Percentiles rank a stretch among this genome's conserved stretches.
phyloP scores from a whole-genome alignment of 2,797 vertebrate species.

The Brachyalestes nurse region DNA sequence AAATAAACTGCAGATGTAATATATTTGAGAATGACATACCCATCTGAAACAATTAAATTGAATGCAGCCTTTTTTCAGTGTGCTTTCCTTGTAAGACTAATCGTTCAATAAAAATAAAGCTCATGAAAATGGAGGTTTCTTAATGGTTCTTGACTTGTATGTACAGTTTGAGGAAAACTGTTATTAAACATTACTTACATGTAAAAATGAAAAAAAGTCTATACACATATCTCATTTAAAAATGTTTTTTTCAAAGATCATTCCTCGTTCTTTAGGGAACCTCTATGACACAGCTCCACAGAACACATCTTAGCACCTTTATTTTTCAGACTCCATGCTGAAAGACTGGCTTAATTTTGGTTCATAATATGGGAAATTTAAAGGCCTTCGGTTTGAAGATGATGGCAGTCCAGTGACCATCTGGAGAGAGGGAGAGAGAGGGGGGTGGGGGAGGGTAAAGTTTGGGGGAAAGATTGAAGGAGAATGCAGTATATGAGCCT shows the following conservation, averaged over 20 bases:
- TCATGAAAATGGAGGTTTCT: too few species aligned
- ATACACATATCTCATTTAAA: not conserved
- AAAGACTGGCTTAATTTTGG: slow-evolving; percentile 13
- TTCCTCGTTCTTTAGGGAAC: not conserved
- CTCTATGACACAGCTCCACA: not conserved
- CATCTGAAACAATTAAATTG: too few species aligned
- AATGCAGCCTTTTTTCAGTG: not conserved
- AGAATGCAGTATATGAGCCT: slow-evolving; percentile 63
- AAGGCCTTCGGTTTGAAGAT: slow-evolving; percentile 79
- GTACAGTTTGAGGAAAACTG: not conserved
- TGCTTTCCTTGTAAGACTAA: not conserved
- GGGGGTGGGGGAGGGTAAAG: slow-evolving; percentile 40
- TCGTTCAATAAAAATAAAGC: not conserved
- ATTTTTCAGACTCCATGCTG: not conserved
- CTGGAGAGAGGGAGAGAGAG: slow-evolving; percentile 65
- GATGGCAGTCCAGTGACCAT: slow-evolving; percentile 82
- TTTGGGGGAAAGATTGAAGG: slow-evolving; percentile 48
- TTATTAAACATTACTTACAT: too few species aligned
- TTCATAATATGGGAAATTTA: slow-evolving; percentile 69
- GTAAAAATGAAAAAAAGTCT: too few species aligned
- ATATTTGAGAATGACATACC: too few species aligned
- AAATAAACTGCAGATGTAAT: too few species aligned
- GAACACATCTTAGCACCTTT: not conserved
- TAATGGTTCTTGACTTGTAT: not conserved
- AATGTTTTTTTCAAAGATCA: not conserved